Conservation (phyloP, 2,113 vertebrate species). For the Cromileptes altivelis region DNA sequence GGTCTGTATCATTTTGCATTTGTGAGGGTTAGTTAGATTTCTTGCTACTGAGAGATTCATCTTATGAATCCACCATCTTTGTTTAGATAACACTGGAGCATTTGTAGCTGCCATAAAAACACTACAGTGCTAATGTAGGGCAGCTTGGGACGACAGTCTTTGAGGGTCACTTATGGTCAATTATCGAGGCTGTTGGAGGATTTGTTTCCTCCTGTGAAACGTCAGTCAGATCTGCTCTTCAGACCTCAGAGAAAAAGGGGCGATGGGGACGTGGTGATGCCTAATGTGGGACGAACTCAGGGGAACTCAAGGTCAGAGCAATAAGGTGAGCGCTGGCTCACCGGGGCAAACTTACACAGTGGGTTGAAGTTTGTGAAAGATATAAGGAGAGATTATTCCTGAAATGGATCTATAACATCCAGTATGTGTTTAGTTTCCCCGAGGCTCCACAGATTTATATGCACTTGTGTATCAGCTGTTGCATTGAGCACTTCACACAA, state of each 20-base stretch:
- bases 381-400: neutral
- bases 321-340: conserved; percentile 45
- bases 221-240: neutral
- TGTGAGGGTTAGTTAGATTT: neutral
- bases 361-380: neutral
- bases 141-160: neutral
- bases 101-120: neutral
- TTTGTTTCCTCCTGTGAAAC: neutral
- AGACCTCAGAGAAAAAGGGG: neutral
- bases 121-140: neutral
- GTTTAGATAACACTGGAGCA: conserved; percentile 1
- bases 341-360: neutral
- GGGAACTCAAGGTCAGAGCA: conserved; percentile 46
- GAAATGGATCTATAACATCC: neutral
- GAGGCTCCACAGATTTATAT: conserved; percentile 27
- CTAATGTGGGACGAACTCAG: conserved; percentile 44
- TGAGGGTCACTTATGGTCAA: neutral
- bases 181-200: too few species aligned
- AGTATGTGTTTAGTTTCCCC: neutral
- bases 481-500: conserved; percentile 42
- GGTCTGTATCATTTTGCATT: neutral
- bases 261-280: neutral
- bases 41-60: neutral
- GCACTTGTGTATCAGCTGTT: conserved; percentile 33
- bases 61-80: neutral